phyloP scores from a whole-genome alignment of 2,797 vertebrate genomes.

The Artibeus lituratus region DNA sequence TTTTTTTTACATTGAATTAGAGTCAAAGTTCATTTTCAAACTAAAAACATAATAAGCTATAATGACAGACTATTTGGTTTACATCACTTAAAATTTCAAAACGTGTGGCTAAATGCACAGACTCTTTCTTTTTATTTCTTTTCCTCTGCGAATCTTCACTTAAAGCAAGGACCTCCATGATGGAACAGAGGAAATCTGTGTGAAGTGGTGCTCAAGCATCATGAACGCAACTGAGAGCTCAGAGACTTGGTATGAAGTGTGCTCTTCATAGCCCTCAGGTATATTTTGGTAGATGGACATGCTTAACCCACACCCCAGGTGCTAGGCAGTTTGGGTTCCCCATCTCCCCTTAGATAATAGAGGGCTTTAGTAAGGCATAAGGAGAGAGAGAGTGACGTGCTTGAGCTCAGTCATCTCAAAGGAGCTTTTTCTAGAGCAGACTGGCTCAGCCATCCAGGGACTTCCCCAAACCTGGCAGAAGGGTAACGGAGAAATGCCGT shows the following conservation, averaged over 20 bases:
- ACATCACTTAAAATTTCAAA: slow-evolving; percentile 61
- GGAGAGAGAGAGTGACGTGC: background rate
- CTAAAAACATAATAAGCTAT: slow-evolving; percentile 63
- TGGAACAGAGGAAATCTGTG: slow-evolving; percentile 35
- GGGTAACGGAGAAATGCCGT: background rate
- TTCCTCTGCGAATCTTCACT: background rate
- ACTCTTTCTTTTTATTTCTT: slow-evolving; percentile 49
- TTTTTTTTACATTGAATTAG: slow-evolving; percentile 56
- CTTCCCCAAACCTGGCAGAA: background rate
- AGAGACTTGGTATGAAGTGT: background rate
- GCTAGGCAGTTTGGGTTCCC: background rate
- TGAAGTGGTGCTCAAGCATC: slow-evolving; percentile 41
- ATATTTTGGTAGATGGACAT: background rate
- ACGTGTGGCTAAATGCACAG: background rate
- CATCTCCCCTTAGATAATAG: background rate
- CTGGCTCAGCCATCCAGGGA: background rate
- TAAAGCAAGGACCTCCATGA: slow-evolving; percentile 27
- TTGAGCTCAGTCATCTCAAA: background rate
- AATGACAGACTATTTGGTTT: slow-evolving; percentile 60
- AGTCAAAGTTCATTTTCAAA: slow-evolving; percentile 61
- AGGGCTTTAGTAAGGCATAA: background rate
- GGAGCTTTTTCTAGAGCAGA: background rate
- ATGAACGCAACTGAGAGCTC: slow-evolving; percentile 3
- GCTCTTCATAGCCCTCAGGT: background rate
- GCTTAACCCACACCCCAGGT: background rate